Evolutionary conservation across 2,888 invertebrate species (phyloP).

Genomic region (Euzophera pinguis): DNA sequence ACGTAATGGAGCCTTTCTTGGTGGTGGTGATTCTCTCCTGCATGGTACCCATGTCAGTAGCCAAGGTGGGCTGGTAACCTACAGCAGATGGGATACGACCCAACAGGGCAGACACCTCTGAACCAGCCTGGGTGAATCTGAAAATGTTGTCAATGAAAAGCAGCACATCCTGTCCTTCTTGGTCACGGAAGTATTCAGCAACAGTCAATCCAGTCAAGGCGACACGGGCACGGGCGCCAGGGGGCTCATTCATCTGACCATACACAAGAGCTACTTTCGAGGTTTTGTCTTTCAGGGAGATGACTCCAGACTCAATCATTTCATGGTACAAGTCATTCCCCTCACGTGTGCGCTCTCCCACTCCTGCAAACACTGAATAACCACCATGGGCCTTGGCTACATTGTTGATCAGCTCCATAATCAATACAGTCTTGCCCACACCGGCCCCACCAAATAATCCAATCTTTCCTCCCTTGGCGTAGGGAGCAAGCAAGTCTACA

Average conservation of each 20-base stretch:
- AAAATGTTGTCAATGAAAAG: constrained; percentile 98
- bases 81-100: constrained; percentile 98
- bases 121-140: constrained; percentile 95
- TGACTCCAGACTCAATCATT: constrained; percentile 97
- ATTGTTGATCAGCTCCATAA: constrained; percentile 98
- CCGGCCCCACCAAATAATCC: constrained; percentile 97
- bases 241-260: constrained; percentile 98
- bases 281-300: constrained; percentile 91
- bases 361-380: constrained; percentile 97
- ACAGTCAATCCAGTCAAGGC: constrained; percentile 95
- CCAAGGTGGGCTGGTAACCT: constrained; percentile 97
- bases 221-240: constrained; percentile 96
- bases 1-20: constrained; percentile 96
- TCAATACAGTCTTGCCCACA: constrained; percentile 97
- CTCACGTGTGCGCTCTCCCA: constrained; percentile 96
- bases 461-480: constrained; percentile 97
- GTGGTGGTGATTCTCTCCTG: constrained; percentile 98
- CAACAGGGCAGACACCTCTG: constrained; percentile 93
- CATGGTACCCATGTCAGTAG: constrained; percentile 99
- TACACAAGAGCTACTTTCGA: constrained; percentile 97
- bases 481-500: constrained; percentile 95
- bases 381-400: constrained; percentile 98
- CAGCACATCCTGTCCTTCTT: constrained; percentile 96
- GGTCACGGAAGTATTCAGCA: constrained; percentile 97
- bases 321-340: constrained; percentile 98